phyloP scores from a whole-genome alignment of 2,888 invertebrate genomes.

The Bombylius discolor region DNA sequence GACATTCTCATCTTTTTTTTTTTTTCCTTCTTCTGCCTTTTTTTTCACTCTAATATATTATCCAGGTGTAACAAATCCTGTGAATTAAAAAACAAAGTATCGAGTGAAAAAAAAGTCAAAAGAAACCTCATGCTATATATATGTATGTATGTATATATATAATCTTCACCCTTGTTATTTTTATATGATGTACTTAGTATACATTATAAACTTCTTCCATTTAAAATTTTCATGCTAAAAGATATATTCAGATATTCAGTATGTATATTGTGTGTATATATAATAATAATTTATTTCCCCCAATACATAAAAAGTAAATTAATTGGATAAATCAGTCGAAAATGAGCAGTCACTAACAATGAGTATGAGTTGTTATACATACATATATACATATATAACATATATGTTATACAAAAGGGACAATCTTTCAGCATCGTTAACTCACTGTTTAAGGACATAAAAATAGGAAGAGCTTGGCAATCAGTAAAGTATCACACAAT shows the following conservation, averaged over 20 bases:
- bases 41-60: background rate
- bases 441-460: slow-evolving; percentile 1
- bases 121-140: no score
- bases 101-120: no score
- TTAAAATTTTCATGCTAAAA: no score
- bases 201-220: no score
- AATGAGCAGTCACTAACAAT: background rate
- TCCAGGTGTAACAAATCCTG: background rate
- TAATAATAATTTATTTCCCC: no score
- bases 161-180: no score
- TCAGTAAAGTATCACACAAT: slow-evolving; percentile 11
- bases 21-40: no score
- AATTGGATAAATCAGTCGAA: slow-evolving; percentile 7
- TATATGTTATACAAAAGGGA: background rate
- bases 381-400: background rate
- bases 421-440: background rate
- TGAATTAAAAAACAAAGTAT: background rate
- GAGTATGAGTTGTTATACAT: background rate
- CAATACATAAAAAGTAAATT: slow-evolving; percentile 1
- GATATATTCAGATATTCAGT: no score
- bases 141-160: no score
- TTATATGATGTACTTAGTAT: no score
- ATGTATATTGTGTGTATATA: no score
- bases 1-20: background rate
- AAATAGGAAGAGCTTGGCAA: slow-evolving; percentile 7